Evolutionary conservation across 2,888 invertebrate species (phyloP).

Genomic region (Podabrus alpinus): DNA sequence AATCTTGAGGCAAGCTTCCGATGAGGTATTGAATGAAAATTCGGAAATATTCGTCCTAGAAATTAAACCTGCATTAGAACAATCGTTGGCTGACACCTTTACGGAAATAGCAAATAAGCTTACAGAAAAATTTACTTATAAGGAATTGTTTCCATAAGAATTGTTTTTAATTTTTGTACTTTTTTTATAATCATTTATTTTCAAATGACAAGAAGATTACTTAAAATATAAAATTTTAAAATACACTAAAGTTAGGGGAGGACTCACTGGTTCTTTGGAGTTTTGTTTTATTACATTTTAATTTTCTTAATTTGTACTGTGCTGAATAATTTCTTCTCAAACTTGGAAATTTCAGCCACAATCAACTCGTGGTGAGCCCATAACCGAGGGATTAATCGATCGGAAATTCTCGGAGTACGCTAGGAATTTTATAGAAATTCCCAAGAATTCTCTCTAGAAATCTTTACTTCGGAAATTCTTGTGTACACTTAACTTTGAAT

Average conservation of each 20-base stretch:
- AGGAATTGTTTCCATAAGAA: conserved; percentile 66
- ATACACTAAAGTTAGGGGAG: background rate
- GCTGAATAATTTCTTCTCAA: too few species aligned
- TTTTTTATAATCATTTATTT: background rate
- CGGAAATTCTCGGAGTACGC: too few species aligned
- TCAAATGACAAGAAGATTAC: background rate
- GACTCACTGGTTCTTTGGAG: too few species aligned
- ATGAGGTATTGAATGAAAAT: conserved; percentile 69
- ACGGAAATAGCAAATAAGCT: conserved; percentile 71
- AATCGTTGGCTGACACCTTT: conserved; percentile 65
- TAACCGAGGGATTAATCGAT: too few species aligned
- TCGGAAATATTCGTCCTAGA: conserved; percentile 67
- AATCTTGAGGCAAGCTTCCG: conserved; percentile 65
- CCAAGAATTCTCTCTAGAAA: too few species aligned
- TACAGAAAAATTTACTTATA: conserved; percentile 68
- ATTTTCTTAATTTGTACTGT: too few species aligned
- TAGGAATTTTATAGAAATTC: too few species aligned
- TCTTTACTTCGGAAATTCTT: too few species aligned
- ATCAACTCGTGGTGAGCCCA: too few species aligned
- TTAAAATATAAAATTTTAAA: background rate
- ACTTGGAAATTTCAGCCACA: too few species aligned
- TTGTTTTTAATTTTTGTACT: conserved; percentile 5
- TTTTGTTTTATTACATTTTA: too few species aligned
- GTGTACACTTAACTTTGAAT: too few species aligned
- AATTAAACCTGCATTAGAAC: conserved; percentile 68